phyloP scores from a whole-genome alignment of 2,888 invertebrate species.

The Cerastis leucographa region DNA sequence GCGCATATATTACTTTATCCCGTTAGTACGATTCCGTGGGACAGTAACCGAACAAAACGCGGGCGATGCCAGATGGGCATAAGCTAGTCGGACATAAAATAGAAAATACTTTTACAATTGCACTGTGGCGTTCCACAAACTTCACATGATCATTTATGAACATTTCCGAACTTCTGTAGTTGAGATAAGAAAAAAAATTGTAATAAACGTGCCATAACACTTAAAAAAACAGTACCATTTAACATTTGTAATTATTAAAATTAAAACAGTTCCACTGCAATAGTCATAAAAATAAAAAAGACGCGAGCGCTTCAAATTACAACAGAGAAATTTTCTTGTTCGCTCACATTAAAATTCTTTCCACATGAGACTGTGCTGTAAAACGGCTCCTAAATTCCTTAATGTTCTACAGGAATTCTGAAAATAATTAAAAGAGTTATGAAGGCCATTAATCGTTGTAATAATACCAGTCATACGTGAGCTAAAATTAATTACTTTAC shows the following conservation, averaged over 20 bases:
- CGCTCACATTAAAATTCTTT: constrained; percentile 62
- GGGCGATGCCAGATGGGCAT: no score
- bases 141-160: neutral
- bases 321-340: constrained; percentile 54
- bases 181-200: neutral
- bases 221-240: constrained; percentile 27
- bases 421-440: constrained; percentile 73
- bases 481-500: constrained; percentile 60
- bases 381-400: constrained; percentile 57
- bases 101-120: neutral
- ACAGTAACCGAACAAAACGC: no score
- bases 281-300: constrained; percentile 53
- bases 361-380: constrained; percentile 49
- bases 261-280: constrained; percentile 39
- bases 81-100: no score
- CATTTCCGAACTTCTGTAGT: neutral
- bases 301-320: constrained; percentile 45
- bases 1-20: no score
- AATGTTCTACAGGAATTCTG: constrained; percentile 59
- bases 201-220: neutral
- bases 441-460: constrained; percentile 68
- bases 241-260: constrained; percentile 42
- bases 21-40: no score
- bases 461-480: constrained; percentile 63
- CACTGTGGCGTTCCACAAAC: neutral